These are phyloP conservation scores for Hemibagrus guttatus DNA, from an alignment of 2,797 vertebrate genomes.

Conservation along the genomic window DNA sequence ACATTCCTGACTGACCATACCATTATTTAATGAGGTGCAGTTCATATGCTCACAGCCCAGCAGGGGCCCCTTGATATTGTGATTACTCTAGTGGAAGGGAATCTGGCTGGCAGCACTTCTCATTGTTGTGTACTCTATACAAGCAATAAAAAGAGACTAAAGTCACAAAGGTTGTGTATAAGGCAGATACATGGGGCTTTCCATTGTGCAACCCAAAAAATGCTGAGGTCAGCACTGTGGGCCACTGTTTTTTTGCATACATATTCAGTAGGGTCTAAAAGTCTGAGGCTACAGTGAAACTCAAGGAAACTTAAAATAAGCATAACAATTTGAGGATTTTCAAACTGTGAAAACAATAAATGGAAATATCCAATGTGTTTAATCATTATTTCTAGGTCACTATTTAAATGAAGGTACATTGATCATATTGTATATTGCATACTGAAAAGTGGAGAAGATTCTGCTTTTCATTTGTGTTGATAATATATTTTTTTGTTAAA, in stretches of 20 bases:
- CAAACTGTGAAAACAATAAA: not conserved
- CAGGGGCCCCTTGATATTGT: constrained; percentile 68
- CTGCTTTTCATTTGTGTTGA: not conserved
- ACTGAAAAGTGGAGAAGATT: not conserved
- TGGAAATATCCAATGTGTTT: not conserved
- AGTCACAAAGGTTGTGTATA: constrained; percentile 71
- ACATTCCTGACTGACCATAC: not conserved
- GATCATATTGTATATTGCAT: not conserved
- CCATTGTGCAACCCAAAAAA: constrained; percentile 63
- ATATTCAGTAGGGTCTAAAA: not conserved
- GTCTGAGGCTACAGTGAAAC: not conserved
- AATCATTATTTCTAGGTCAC: not conserved
- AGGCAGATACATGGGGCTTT: constrained; percentile 50
- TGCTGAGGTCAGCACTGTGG: constrained; percentile 60
- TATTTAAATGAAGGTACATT: not conserved
- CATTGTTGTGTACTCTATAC: constrained; percentile 71
- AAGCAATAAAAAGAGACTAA: constrained; percentile 64
- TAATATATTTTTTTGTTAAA: not conserved
- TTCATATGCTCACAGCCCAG: constrained; percentile 55
- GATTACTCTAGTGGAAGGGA: constrained; percentile 75
- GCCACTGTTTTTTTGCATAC: constrained; percentile 24
- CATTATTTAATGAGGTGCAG: constrained; percentile 31
- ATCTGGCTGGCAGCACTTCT: constrained; percentile 77
- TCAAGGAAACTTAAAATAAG: not conserved
- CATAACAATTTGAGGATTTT: no score